Evolutionary conservation across 2,888 invertebrate genomes (phyloP).

Genomic region (Oegoconia quadripuncta): DNA sequence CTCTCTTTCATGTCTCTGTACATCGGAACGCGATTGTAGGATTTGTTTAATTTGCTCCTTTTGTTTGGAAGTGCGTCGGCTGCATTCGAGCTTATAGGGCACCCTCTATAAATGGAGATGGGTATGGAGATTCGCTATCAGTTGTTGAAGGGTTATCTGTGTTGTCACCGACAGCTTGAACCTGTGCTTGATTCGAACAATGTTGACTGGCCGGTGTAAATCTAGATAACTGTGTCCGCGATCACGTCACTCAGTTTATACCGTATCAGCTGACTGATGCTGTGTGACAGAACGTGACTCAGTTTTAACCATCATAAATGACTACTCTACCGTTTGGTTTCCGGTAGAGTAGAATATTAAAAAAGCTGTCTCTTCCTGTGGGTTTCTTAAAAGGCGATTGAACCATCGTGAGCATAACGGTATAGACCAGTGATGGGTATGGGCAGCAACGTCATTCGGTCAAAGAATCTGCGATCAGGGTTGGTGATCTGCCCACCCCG

Average conservation of each 20-base stretch:
- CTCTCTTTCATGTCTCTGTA: conserved; percentile 72
- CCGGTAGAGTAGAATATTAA: too few species aligned
- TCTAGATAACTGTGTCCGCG: not conserved
- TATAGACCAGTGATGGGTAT: too few species aligned
- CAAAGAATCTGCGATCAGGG: too few species aligned
- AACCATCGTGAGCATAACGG: too few species aligned
- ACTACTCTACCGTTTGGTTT: too few species aligned
- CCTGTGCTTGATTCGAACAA: conserved; percentile 45
- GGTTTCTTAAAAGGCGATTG: too few species aligned
- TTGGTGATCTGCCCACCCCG: too few species aligned
- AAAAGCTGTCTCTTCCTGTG: too few species aligned
- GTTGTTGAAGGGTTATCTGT: conserved; percentile 51
- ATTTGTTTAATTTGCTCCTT: conserved; percentile 77
- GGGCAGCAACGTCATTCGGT: too few species aligned
- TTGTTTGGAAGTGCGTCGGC: conserved; percentile 71
- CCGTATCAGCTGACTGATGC: too few species aligned
- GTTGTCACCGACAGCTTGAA: conserved; percentile 57
- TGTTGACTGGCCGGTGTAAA: not conserved
- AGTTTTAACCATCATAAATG: too few species aligned
- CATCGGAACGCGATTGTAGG: conserved; percentile 67
- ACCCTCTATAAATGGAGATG: conserved; percentile 43
- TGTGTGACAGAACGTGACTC: too few species aligned
- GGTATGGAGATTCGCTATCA: conserved; percentile 57
- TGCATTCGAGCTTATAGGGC: conserved; percentile 62
- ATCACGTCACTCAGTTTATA: not conserved